These are phyloP conservation scores for Mythimna vitellina DNA, from an alignment of 2,888 invertebrate species.

Conservation along the genomic window DNA sequence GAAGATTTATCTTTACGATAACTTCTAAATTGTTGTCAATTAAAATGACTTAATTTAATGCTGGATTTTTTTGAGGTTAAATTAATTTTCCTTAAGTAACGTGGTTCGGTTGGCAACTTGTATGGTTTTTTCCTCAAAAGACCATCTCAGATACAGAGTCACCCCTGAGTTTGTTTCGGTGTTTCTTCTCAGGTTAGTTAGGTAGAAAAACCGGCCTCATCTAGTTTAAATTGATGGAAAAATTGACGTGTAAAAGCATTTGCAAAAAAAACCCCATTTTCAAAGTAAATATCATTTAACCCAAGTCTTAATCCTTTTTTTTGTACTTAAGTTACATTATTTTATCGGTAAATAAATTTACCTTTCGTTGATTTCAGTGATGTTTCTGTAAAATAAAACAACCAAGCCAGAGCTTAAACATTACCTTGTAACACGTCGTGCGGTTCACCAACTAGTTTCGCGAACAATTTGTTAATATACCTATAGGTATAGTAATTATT, in stretches of 20 bases:
- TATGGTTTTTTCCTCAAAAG: too few relatives aligned
- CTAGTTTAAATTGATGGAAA: too few relatives aligned
- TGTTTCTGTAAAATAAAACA: neutral
- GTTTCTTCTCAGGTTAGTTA: too few relatives aligned
- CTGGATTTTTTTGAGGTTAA: neutral
- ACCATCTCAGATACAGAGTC: too few relatives aligned
- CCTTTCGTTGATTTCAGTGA: neutral
- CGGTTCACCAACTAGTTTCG: slow-evolving; percentile 8
- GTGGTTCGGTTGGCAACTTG: neutral
- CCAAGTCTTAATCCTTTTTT: neutral
- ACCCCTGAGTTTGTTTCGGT: too few relatives aligned
- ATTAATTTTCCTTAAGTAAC: neutral
- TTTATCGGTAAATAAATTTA: neutral
- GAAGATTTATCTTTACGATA: neutral
- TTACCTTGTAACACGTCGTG: slow-evolving; percentile 6
- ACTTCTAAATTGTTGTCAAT: neutral
- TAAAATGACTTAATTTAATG: neutral
- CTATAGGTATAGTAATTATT: neutral
- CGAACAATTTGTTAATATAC: slow-evolving; percentile 15
- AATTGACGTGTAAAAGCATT: too few relatives aligned
- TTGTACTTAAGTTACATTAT: neutral
- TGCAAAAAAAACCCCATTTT: too few relatives aligned
- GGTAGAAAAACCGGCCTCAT: too few relatives aligned
- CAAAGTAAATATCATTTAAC: too few relatives aligned
- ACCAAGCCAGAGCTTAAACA: neutral